phyloP scores from a whole-genome alignment of 2,888 invertebrate species.

The Tineola bisselliella region DNA sequence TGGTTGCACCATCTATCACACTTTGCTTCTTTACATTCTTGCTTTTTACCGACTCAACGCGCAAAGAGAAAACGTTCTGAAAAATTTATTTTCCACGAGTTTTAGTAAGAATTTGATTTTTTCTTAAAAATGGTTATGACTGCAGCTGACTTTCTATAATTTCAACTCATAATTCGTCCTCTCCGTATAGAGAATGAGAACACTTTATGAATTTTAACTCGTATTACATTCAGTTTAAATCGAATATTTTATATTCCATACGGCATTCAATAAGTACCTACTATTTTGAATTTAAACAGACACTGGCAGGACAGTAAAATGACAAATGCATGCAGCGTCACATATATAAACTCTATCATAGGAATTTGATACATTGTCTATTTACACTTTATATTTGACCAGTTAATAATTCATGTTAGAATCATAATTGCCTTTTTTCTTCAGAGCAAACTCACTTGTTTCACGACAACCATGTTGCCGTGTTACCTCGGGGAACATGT shows the following conservation, averaged over 20 bases:
- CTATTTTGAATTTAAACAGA: no score
- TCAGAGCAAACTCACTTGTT: no score
- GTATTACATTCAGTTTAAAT: not conserved
- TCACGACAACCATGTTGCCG: not conserved
- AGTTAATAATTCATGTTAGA: no score
- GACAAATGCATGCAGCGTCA: no score
- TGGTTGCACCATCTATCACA: constrained; percentile 11
- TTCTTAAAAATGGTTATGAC: constrained; percentile 14
- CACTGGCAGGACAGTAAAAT: no score
- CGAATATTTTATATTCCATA: not conserved
- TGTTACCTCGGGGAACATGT: not conserved
- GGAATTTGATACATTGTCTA: no score
- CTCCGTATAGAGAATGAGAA: constrained; percentile 1
- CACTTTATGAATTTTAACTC: constrained; percentile 2
- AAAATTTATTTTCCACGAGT: constrained; percentile 7
- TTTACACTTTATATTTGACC: no score
- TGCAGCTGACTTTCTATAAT: constrained; percentile 12
- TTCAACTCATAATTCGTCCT: constrained; percentile 8
- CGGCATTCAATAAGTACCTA: no score
- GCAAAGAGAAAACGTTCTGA: constrained; percentile 11
- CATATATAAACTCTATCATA: no score
- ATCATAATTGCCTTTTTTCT: no score
- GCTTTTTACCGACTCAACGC: constrained; percentile 8
- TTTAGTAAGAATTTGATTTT: constrained; percentile 12
- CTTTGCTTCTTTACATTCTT: constrained; percentile 10